Conservation (phyloP, 2,888 invertebrate genomes). For the Colletes collaris region DNA sequence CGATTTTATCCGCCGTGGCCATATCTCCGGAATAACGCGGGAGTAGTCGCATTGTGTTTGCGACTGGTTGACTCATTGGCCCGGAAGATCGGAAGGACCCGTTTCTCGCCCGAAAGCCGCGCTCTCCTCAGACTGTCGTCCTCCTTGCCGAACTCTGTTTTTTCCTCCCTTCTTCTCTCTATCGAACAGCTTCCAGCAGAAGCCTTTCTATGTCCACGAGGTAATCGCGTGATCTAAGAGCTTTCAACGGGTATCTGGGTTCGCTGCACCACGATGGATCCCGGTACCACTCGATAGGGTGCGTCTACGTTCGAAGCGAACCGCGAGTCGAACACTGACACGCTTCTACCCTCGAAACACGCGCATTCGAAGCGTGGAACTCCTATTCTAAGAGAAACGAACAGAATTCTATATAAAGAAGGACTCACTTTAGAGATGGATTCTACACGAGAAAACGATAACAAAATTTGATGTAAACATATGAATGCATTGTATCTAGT, state of each 20-base stretch:
- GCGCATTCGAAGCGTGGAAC: too few species aligned
- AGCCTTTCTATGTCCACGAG: constrained; percentile 77
- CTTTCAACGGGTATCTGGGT: constrained; percentile 62
- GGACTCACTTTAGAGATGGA: too few species aligned
- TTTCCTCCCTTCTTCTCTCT: constrained; percentile 37
- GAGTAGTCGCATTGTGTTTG: constrained; percentile 14
- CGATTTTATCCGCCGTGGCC: constrained; percentile 28
- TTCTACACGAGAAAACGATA: too few species aligned
- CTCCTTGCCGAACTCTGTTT: not conserved
- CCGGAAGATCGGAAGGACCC: constrained; percentile 7
- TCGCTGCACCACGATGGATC: constrained; percentile 52
- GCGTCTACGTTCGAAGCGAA: not conserved
- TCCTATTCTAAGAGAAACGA: too few species aligned
- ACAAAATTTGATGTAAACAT: too few species aligned
- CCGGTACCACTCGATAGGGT: constrained; percentile 37
- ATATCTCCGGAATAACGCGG: constrained; percentile 18
- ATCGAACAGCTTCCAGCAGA: constrained; percentile 74
- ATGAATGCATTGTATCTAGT: too few species aligned
- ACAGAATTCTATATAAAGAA: too few species aligned
- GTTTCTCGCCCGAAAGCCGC: constrained; percentile 16
- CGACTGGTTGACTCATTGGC: constrained; percentile 16
- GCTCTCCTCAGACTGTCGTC: not conserved
- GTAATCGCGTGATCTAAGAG: constrained; percentile 78
- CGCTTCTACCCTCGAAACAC: too few species aligned
- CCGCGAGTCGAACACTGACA: not conserved